Conservation (phyloP, 2,113 vertebrate species). For the Hemicordylus capensis region DNA sequence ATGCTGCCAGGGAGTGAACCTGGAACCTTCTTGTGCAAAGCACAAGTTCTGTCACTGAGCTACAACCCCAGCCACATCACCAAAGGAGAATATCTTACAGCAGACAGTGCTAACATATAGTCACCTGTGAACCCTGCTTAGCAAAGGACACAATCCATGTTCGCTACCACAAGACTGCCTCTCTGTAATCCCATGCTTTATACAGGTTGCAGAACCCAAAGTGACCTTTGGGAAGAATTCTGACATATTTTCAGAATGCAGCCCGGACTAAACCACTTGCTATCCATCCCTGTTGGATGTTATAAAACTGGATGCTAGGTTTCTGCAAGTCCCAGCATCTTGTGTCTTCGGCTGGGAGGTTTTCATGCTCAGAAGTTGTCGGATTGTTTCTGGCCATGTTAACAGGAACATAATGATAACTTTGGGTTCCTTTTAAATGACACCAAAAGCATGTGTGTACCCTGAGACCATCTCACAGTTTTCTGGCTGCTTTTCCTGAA, state of each 20-base stretch:
- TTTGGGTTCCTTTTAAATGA: background rate
- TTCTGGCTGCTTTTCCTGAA: background rate
- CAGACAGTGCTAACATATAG: too few species aligned
- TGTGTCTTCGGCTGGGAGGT: background rate
- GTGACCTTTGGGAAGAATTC: background rate
- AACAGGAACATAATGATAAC: background rate
- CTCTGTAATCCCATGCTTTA: background rate
- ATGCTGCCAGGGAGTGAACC: too few species aligned
- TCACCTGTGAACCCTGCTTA: too few species aligned
- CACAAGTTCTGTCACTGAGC: too few species aligned
- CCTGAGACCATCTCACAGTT: background rate
- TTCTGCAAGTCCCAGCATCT: background rate
- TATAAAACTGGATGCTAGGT: background rate
- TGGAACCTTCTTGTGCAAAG: too few species aligned
- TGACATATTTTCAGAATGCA: background rate
- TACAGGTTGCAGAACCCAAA: background rate
- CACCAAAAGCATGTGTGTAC: too few species aligned
- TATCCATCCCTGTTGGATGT: background rate
- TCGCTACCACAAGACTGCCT: too few species aligned
- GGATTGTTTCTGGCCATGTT: background rate
- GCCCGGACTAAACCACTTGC: too few species aligned
- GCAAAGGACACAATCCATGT: too few species aligned
- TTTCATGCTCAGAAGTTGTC: too few species aligned
- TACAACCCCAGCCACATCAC: too few species aligned
- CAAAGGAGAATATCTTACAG: too few species aligned